Evolutionary conservation across 2,113 vertebrate genomes (phyloP), one percentile per base, ranked within the genome.

Genomic region (Nothobranchius kuhntae): DNA sequence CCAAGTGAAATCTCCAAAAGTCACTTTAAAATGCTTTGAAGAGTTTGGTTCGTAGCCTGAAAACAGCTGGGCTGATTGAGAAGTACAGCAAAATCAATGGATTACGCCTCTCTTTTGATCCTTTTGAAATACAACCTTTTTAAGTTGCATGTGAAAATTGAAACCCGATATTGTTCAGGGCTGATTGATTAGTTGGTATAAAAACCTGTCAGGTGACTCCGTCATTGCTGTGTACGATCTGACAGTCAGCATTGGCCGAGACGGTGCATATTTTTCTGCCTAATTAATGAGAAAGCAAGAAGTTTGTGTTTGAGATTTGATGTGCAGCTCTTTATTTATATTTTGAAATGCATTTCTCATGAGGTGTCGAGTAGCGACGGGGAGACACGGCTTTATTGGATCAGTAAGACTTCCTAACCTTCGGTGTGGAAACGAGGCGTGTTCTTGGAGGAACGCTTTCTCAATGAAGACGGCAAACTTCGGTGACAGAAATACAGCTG

Each of bases 91-190:
- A 56, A 57, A 56, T 56, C 35, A n/a, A 14, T 36, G 13, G 9
- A 15, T 15, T 55, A 38, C 53, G 14, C 53, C 30, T 56, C 35
- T 56, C 15, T 11, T 15, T 24, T 56, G 3, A 21, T 42, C 6
- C 17, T 17, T 42, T 40, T 5, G 15, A 57, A 57, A 40, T 12
- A 40, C 10, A 57, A 12, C n/a, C 9, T 48, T 47, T 35, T 35
- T n/a, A 35, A 11, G n/a, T 52, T 51, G 38, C 61, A 13, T 63
- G 7, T 52, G 51, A 52, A 64, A 64, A 53, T 53, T 15, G 13
- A 64, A 52, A 53, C 12, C 14, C 24, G 12, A 21, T 24, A 4
- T 52, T 14, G n/a, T 11, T 40, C 6, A 21, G 21, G 24, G 48
- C 48, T 24, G 48, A 52, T 30, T 53, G 51, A 62, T 51, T 38